Evolutionary conservation across 2,113 vertebrate genomes (phyloP).

Genomic region (Hemibagrus wyckioides): DNA sequence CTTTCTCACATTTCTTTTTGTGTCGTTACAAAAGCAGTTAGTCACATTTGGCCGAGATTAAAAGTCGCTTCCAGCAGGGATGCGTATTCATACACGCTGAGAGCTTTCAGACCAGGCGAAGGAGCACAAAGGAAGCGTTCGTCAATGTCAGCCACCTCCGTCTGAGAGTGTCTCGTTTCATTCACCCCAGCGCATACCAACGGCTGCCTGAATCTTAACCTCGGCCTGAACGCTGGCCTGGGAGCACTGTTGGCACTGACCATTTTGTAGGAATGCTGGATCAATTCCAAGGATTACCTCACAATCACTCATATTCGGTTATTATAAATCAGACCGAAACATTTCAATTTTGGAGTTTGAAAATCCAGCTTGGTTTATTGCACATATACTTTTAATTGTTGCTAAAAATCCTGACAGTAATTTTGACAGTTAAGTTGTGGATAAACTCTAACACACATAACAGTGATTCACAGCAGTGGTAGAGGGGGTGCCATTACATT

Average conservation of each 20-base stretch:
- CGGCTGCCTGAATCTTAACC: background rate
- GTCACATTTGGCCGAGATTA: conserved; percentile 38
- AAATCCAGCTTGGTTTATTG: background rate
- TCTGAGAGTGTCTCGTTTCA: conserved; percentile 28
- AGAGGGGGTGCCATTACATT: background rate
- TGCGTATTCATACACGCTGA: conserved; percentile 31
- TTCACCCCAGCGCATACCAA: background rate
- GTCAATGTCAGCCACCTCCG: conserved; percentile 22
- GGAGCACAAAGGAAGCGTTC: conserved; percentile 30
- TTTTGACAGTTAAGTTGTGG: too few relatives aligned
- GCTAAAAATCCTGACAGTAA: too few relatives aligned
- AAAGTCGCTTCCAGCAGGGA: conserved; percentile 45
- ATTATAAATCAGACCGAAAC: background rate
- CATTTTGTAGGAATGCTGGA: background rate
- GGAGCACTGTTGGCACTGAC: background rate
- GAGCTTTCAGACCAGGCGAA: conserved; percentile 27
- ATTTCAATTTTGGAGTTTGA: background rate
- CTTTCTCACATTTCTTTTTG: conserved; percentile 20
- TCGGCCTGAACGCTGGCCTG: background rate
- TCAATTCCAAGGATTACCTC: background rate
- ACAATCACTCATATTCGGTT: too few relatives aligned
- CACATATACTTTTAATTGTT: background rate
- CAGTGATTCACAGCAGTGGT: background rate
- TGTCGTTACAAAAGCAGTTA: conserved; percentile 35
- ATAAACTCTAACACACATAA: background rate